phyloP scores from a whole-genome alignment of 2,888 invertebrate genomes.

The Macrophya annulata region DNA sequence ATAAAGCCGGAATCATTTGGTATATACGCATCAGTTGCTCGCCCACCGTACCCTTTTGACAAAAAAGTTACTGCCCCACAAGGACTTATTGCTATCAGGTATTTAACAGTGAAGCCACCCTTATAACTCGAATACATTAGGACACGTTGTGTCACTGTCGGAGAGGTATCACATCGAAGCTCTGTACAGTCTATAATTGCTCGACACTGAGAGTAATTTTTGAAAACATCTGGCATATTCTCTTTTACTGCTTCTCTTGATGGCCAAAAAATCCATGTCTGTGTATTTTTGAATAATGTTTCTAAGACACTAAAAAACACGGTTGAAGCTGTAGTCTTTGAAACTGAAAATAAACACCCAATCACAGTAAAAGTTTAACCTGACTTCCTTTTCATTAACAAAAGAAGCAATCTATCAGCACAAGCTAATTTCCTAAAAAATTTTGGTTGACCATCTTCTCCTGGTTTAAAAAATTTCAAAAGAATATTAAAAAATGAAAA shows the following conservation, averaged over 20 bases:
- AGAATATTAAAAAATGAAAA: no score
- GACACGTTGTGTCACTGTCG: constrained; percentile 57
- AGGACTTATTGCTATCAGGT: constrained; percentile 63
- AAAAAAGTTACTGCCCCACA: constrained; percentile 64
- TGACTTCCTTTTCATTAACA: constrained; percentile 60
- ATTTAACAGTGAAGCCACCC: constrained; percentile 61
- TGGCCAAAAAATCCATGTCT: constrained; percentile 50
- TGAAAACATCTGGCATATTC: constrained; percentile 45
- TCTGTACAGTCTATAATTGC: constrained; percentile 61
- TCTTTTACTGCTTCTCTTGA: constrained; percentile 55
- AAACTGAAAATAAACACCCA: constrained; percentile 58
- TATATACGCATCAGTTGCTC: constrained; percentile 64
- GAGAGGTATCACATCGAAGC: constrained; percentile 58
- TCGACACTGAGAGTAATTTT: constrained; percentile 55
- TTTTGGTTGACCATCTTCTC: no score
- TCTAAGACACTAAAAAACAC: constrained; percentile 60
- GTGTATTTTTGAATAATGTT: constrained; percentile 45
- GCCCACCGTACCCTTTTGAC: constrained; percentile 65
- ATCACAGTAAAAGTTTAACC: constrained; percentile 59
- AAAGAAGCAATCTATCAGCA: neutral
- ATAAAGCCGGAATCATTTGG: constrained; percentile 62
- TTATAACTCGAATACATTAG: constrained; percentile 61
- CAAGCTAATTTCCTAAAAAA: no score
- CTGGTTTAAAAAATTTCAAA: no score
- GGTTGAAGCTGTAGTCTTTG: constrained; percentile 52